Evolutionary conservation across 2,797 vertebrate species (phyloP).

Genomic region (Hypotaenidia okinawae): DNA sequence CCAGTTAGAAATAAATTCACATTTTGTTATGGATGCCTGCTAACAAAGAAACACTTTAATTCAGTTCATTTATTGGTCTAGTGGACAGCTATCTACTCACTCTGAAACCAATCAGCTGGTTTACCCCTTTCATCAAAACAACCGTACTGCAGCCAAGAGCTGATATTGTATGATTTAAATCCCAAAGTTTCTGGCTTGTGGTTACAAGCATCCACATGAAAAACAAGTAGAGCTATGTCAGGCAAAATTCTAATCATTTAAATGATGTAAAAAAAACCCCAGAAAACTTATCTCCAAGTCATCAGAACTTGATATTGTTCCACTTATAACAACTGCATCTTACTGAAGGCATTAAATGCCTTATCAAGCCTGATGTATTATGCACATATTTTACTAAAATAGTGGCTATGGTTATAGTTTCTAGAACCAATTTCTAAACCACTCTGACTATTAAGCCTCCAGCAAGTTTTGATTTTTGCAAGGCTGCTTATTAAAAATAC

Average conservation of each 20-base stretch:
- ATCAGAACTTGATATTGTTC: neutral
- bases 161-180: neutral
- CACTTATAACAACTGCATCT: neutral
- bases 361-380: neutral
- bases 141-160: neutral
- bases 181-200: neutral
- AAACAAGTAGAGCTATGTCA: neutral
- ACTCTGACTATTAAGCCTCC: neutral
- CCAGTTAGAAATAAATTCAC: neutral
- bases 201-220: neutral
- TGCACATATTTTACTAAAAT: neutral
- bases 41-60: neutral
- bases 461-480: neutral
- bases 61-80: neutral
- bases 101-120: neutral
- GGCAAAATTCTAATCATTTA: neutral
- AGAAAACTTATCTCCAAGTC: neutral
- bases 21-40: neutral
- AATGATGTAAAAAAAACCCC: neutral
- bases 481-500: neutral
- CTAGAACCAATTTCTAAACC: neutral
- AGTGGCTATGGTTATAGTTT: neutral
- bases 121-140: neutral
- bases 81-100: no score
- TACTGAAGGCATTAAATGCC: neutral